Percentiles rank a stretch among this genome's conserved stretches.
phyloP scores from a whole-genome alignment of 2,888 invertebrate genomes.

The Melanostoma mellinum region DNA sequence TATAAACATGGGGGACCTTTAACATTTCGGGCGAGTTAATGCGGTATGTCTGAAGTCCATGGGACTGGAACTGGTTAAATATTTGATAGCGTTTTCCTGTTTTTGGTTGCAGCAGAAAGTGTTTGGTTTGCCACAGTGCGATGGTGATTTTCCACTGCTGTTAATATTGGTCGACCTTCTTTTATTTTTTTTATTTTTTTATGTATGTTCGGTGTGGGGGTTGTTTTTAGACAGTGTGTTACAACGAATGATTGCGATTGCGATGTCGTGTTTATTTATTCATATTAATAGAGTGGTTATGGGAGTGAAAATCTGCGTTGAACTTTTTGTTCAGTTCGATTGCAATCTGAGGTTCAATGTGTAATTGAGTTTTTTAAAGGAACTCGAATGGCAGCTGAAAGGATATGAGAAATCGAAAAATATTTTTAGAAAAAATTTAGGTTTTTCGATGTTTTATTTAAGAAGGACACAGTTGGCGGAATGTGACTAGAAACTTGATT shows the following conservation, averaged over 20 bases:
- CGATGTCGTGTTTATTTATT: conserved; percentile 58
- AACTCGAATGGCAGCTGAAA: too few relatives aligned
- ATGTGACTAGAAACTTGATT: too few relatives aligned
- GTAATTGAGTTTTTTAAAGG: too few relatives aligned
- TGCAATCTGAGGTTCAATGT: background rate
- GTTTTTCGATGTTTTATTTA: too few relatives aligned
- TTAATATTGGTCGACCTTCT: conserved; percentile 46
- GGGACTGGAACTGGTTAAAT: conserved; percentile 50
- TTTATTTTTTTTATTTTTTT: conserved; percentile 18
- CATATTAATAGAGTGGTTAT: conserved; percentile 63
- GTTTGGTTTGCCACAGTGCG: conserved; percentile 43
- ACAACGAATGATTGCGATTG: conserved; percentile 46
- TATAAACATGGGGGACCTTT: conserved; percentile 59
- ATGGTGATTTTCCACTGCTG: conserved; percentile 44
- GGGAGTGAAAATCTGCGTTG: conserved; percentile 33
- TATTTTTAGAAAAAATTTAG: too few relatives aligned
- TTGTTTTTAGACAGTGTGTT: conserved; percentile 23
- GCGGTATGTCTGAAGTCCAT: conserved; percentile 6
- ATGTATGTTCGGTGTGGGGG: conserved; percentile 12
- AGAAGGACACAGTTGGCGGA: too few relatives aligned
- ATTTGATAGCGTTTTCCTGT: conserved; percentile 65
- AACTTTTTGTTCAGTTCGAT: conserved; percentile 11
- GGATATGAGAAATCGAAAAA: too few relatives aligned
- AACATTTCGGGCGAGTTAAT: conserved; percentile 8
- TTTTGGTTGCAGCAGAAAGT: conserved; percentile 53